phyloP scores from a whole-genome alignment of 53 echinoderm and acorn worm species.

The Apostichopus leukothele region DNA sequence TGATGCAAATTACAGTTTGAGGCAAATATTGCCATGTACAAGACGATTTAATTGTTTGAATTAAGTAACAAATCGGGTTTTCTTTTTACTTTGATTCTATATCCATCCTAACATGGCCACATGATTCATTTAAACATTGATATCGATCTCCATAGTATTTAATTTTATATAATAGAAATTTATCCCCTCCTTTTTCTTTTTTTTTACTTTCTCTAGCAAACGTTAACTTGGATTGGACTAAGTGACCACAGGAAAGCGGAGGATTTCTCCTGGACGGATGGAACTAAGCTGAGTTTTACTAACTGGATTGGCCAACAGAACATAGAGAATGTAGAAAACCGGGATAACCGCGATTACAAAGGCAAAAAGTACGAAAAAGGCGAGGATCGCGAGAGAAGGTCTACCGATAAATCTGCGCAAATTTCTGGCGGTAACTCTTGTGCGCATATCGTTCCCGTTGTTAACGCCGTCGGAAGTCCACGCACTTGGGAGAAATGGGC shows the following conservation, averaged over 20 bases:
- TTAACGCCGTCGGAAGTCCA: not conserved
- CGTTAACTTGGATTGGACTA: slow-evolving; percentile 31
- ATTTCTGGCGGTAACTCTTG: not conserved
- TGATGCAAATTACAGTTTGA: too few species aligned
- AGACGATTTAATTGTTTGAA: too few species aligned
- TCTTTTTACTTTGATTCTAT: too few species aligned
- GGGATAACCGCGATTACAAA: slow-evolving; percentile 29
- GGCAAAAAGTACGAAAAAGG: not conserved
- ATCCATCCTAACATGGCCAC: too few species aligned
- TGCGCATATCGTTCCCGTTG: not conserved
- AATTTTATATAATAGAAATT: too few species aligned
- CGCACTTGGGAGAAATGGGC: slow-evolving; percentile 31
- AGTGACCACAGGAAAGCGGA: not conserved
- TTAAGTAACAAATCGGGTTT: too few species aligned
- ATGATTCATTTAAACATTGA: too few species aligned
- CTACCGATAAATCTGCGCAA: not conserved
- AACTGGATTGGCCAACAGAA: slow-evolving; percentile 29
- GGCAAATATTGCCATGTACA: too few species aligned
- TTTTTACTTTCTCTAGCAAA: not conserved
- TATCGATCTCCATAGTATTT: too few species aligned
- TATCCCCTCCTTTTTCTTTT: too few species aligned
- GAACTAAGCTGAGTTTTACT: not conserved
- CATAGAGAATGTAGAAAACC: slow-evolving; percentile 1
- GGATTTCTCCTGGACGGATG: not conserved
- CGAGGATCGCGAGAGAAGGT: not conserved